These are phyloP conservation scores for Cephalopterus ornatus DNA, from an alignment of 2,113 vertebrate genomes.

Conservation along the genomic window DNA sequence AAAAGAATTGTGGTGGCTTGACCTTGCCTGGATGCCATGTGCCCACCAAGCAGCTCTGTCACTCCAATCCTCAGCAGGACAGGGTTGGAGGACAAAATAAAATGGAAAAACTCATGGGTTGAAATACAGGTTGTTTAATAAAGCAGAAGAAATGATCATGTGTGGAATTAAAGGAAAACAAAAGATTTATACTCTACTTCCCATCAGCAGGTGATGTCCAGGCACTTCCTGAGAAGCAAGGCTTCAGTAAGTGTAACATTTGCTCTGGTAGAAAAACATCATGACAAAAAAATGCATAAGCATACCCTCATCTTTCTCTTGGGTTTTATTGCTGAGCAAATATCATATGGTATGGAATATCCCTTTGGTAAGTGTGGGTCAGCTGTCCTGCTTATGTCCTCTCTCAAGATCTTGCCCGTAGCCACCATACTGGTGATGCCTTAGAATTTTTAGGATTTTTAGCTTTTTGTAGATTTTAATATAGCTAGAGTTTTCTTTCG, in stretches of 20 bases:
- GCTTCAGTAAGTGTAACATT: not conserved
- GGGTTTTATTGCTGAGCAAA: not conserved
- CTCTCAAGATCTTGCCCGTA: not conserved
- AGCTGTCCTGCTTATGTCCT: not conserved
- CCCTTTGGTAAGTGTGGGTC: not conserved
- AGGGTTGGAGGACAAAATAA: not conserved
- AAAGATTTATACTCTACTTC: not conserved
- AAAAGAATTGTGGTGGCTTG: not conserved
- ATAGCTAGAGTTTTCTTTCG: too few species aligned
- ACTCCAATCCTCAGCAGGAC: not conserved
- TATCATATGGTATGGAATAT: rapidly evolving
- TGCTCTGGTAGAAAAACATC: not conserved
- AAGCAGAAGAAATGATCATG: not conserved
- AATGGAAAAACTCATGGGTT: not conserved
- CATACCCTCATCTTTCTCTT: not conserved
- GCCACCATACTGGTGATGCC: too few species aligned
- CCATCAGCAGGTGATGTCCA: not conserved
- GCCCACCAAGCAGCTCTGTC: not conserved
- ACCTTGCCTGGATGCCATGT: not conserved
- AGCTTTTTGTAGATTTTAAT: too few species aligned
- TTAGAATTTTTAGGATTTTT: too few species aligned
- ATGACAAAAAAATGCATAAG: not conserved
- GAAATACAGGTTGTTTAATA: not conserved
- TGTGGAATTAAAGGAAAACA: not conserved
- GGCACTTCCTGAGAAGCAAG: not conserved